These are phyloP conservation scores for Notodonta dromedarius DNA, from an alignment of 2,888 invertebrate genomes.

Conservation along the genomic window DNA sequence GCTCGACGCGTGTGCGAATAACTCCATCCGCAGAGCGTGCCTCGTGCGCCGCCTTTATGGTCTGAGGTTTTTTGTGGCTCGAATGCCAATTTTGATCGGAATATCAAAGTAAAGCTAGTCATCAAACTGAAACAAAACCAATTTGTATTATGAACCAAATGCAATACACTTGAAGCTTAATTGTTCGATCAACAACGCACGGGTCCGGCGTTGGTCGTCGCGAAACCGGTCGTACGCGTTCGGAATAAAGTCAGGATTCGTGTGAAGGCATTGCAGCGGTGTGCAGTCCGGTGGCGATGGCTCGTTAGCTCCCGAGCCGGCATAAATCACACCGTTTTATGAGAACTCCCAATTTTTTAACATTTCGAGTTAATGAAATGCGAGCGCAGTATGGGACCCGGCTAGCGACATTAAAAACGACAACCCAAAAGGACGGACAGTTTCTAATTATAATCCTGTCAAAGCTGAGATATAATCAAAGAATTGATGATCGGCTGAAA, in stretches of 20 bases:
- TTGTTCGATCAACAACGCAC: slow-evolving; percentile 46
- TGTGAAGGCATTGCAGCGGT: slow-evolving; percentile 6
- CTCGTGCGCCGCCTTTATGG: slow-evolving; percentile 18
- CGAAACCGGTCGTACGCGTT: slow-evolving; percentile 4
- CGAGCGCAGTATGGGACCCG: slow-evolving; percentile 82
- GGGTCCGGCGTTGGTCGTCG: slow-evolving; percentile 6
- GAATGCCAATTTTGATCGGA: slow-evolving; percentile 27
- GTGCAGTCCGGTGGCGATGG: slow-evolving; percentile 67
- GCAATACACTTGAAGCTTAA: slow-evolving; percentile 46
- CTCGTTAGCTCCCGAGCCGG: slow-evolving; percentile 79
- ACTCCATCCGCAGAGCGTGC: slow-evolving; percentile 16
- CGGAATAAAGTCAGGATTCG: slow-evolving; percentile 23
- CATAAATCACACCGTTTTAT: slow-evolving; percentile 82
- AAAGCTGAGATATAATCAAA: slow-evolving; percentile 77
- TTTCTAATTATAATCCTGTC: slow-evolving; percentile 84
- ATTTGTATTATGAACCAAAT: slow-evolving; percentile 34
- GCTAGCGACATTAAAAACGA: slow-evolving; percentile 83
- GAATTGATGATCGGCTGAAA: slow-evolving; percentile 80
- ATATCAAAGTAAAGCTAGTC: slow-evolving; percentile 25
- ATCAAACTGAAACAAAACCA: slow-evolving; percentile 29
- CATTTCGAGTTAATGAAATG: slow-evolving; percentile 78
- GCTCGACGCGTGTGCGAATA: slow-evolving; percentile 20
- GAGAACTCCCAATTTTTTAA: slow-evolving; percentile 80
- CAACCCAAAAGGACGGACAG: slow-evolving; percentile 79
- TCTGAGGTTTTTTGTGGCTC: slow-evolving; percentile 18